Base-by-base conservation (phyloP, 1,140 invertebrate species). In the Meloidogyne exigua region DNA sequence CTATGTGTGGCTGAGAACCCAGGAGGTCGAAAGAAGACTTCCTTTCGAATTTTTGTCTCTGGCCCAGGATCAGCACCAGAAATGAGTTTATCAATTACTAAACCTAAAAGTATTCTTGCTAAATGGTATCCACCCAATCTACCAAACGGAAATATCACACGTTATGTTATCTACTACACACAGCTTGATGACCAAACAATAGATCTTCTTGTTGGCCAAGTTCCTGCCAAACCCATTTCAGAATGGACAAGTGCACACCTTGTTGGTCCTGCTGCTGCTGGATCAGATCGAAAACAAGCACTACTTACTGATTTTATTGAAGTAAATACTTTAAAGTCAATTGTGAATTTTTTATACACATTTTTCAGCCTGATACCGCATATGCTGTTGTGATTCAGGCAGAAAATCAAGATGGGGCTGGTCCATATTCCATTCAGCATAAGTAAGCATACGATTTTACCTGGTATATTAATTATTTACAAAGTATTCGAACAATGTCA, bases 111-210 rank as follows among this genome's bases (percentile, higher is more conserved):
- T 21, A 87, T 87, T 71, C 71, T 76, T 18, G 85, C 84, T 28
- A 71, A 66, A 63, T 87, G 83, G 81, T 81, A 87, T 67, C 82
- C 86, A 3, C 85, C 85, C 18, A 81, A 73, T 12, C 82, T 87
- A 68, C 79, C 85, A 1, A 87, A 87, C 74, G 85, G 86, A 62
- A 81, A 87, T 28, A 87, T 87, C 66, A 86, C 78, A 2, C 79
- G 87, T 26, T 87, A 87, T 68, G 87, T 87, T 44, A 77, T 87
- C 36, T 87, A 87, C 68, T 87, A 87, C 77, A 87, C 85, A 63
- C 81, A 84, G 23, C 70, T 87, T 5, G 85, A 87, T 75, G 83
- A 87, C 64, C 85, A 87, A 75, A 82, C 81, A 39, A 21, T n/a
- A 18, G 66, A 49, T 23, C 18, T 79, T 11, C 68, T 68, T 81